phyloP scores from a whole-genome alignment of 2,797 vertebrate species.

The Leptoclinus maculatus region DNA sequence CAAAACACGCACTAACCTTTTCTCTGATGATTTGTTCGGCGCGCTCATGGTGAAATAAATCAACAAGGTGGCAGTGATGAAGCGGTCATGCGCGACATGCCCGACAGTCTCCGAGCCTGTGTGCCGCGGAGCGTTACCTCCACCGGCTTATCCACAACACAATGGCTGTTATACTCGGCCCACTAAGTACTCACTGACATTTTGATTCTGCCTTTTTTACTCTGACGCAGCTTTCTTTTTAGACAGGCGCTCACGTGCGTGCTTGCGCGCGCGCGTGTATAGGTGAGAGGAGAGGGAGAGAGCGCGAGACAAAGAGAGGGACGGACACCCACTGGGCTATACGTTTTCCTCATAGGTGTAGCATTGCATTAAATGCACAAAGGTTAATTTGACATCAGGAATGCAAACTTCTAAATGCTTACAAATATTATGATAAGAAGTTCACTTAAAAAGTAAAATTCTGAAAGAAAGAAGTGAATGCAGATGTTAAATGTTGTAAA shows the following conservation, averaged over 20 bases:
- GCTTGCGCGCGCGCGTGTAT: not conserved
- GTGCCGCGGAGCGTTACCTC: slow-evolving; percentile 5
- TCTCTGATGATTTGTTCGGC: slow-evolving; percentile 59
- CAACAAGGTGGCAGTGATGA: slow-evolving; percentile 37
- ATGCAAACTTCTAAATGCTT: not conserved
- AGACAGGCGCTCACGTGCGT: slow-evolving; percentile 36
- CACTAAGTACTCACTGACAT: slow-evolving; percentile 14
- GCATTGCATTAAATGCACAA: not conserved
- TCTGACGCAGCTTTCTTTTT: slow-evolving; percentile 47
- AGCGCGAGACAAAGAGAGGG: slow-evolving; percentile 13
- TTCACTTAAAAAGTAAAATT: not conserved
- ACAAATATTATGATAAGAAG: not conserved
- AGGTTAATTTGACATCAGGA: not conserved
- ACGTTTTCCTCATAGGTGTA: slow-evolving; percentile 36
- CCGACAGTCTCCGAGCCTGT: not conserved
- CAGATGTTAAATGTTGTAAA: not conserved
- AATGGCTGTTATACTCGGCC: slow-evolving; percentile 4
- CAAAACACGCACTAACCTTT: slow-evolving; percentile 62
- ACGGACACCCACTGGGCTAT: slow-evolving; percentile 50
- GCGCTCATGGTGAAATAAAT: slow-evolving; percentile 67
- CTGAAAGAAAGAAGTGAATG: not conserved
- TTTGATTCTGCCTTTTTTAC: slow-evolving; percentile 8
- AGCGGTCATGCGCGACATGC: slow-evolving; percentile 23
- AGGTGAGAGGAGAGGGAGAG: not conserved
- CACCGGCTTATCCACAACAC: slow-evolving; percentile 34